Percentiles rank a stretch among this genome's conserved stretches.
Conservation (phyloP, 1,140 invertebrate genomes). For the Amphibalanus amphitrite region DNA sequence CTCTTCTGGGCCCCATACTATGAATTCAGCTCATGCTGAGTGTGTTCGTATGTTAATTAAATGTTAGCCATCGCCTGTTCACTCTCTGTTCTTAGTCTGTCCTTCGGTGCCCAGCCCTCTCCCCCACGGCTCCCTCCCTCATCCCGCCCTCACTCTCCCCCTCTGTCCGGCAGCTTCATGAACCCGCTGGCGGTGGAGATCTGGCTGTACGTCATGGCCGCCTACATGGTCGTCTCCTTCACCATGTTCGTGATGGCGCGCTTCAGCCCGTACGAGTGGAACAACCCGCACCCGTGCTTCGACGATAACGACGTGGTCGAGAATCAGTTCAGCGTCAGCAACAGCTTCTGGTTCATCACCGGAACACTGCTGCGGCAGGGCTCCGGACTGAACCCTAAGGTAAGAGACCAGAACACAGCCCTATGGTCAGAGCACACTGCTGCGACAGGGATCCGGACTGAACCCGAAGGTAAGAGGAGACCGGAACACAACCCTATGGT, state of each 20-base stretch:
- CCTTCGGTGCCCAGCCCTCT: not conserved
- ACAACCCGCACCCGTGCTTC: conserved; percentile 74
- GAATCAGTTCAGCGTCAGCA: conserved; percentile 86
- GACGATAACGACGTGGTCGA: conserved; percentile 52
- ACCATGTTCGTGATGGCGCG: conserved; percentile 87
- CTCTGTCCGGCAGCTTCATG: conserved; percentile 42
- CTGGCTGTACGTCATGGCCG: conserved; percentile 87
- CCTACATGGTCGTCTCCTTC: conserved; percentile 81
- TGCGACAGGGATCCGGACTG: conserved; percentile 53
- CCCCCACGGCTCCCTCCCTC: conserved; percentile 3
- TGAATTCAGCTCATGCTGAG: no score
- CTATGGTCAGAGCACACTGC: no score
- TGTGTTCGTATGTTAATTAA: no score
- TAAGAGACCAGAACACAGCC: conserved; percentile 33
- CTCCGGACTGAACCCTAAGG: conserved; percentile 76
- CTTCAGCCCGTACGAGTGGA: conserved; percentile 97
- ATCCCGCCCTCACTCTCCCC: not conserved
- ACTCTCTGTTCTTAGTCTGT: not conserved
- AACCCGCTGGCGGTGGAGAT: conserved; percentile 87
- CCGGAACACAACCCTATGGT: no score
- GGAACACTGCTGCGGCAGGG: conserved; percentile 85
- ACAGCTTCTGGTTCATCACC: conserved; percentile 88
- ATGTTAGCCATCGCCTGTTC: not conserved
- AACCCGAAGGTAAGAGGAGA: no score
- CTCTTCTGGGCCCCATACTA: no score